These are phyloP conservation scores for Idaea straminata DNA, from an alignment of 2,888 invertebrate genomes.

Conservation along the genomic window DNA sequence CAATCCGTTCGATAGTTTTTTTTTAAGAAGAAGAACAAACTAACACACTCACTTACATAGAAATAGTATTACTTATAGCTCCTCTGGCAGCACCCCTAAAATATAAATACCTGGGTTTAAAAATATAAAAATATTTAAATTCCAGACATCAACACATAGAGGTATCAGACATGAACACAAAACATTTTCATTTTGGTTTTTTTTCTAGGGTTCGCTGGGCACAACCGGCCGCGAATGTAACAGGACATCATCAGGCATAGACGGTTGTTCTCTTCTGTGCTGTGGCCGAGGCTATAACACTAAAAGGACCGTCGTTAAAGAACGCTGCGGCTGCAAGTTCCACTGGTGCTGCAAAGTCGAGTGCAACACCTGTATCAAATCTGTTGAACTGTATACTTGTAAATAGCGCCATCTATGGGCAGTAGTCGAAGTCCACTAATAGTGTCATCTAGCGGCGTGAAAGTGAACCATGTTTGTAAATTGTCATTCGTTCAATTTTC, in stretches of 20 bases:
- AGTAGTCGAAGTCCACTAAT: not conserved
- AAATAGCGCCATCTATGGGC: conserved; percentile 76
- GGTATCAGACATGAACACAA: too few species aligned
- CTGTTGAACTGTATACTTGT: conserved; percentile 91
- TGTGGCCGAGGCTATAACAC: conserved; percentile 97
- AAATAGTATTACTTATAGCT: too few species aligned
- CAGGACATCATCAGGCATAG: conserved; percentile 87
- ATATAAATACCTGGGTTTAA: too few species aligned
- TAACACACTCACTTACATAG: too few species aligned
- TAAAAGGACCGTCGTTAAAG: conserved; percentile 85
- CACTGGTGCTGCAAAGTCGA: conserved; percentile 98
- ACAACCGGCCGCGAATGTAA: conserved; percentile 87
- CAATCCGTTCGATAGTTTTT: too few species aligned
- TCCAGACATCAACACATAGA: too few species aligned
- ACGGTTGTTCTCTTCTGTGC: conserved; percentile 93
- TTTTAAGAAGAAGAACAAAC: too few species aligned
- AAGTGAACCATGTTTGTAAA: not conserved
- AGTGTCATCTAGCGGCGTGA: not conserved
- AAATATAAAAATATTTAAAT: too few species aligned
- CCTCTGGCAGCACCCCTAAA: too few species aligned
- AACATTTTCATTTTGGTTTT: not conserved
- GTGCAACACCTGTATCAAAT: conserved; percentile 92
- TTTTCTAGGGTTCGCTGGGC: conserved; percentile 72
- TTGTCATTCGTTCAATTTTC: not conserved
- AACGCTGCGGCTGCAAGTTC: conserved; percentile 96